Evolutionary conservation across 2,797 vertebrate genomes (phyloP).

Genomic region (Lacerta viridis): DNA sequence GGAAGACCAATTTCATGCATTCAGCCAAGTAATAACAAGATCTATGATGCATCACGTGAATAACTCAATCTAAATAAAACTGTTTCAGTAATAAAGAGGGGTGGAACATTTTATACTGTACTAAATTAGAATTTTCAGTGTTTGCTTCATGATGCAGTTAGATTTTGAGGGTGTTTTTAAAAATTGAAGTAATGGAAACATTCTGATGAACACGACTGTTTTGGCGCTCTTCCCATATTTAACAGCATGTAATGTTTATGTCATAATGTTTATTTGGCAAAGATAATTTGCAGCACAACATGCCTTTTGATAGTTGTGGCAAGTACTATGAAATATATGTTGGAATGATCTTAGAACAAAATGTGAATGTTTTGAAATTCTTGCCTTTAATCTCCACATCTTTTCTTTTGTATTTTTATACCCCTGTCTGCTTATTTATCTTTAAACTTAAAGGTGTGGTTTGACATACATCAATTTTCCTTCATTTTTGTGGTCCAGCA

Average conservation of each 20-base stretch:
- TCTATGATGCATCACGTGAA: not conserved
- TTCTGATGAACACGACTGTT: conserved; percentile 41
- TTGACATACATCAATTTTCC: not conserved
- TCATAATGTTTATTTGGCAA: conserved; percentile 58
- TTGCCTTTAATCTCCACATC: conserved; percentile 6
- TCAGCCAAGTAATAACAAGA: not conserved
- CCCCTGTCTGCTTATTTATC: not conserved
- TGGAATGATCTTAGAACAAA: conserved; percentile 49
- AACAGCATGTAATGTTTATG: conserved; percentile 54
- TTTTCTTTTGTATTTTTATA: not conserved
- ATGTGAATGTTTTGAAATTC: not conserved
- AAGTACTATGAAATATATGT: conserved; percentile 55
- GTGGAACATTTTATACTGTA: conserved; percentile 23
- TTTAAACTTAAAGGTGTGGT: too few species aligned
- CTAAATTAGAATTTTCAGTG: conserved; percentile 57
- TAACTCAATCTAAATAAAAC: conserved; percentile 19
- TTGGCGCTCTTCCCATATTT: conserved; percentile 57
- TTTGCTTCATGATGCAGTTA: conserved; percentile 61
- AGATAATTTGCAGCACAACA: conserved; percentile 59
- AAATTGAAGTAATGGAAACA: conserved; percentile 39
- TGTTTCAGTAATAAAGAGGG: conserved; percentile 36
- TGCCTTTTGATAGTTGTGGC: conserved; percentile 56
- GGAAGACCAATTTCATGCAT: not conserved
- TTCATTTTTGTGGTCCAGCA: not conserved
- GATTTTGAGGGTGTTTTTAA: conserved; percentile 51